Conservation (phyloP, 2,113 vertebrate species). For the Heteronetta atricapilla region DNA sequence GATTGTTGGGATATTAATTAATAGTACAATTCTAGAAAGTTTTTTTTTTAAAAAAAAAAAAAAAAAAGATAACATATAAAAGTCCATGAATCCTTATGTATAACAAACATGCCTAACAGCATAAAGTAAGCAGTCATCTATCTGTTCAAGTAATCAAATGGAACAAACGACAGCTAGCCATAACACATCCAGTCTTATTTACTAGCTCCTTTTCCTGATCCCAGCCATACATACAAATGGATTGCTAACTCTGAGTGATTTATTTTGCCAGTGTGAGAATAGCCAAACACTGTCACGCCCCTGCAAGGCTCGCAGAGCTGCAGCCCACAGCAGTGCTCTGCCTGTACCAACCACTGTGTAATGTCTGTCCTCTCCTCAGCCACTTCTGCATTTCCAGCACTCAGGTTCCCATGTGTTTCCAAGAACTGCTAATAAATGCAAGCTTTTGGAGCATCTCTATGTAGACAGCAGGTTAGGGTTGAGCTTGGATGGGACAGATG, state of each 20-base stretch:
- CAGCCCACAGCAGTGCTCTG: neutral
- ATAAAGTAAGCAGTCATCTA: conserved; percentile 9
- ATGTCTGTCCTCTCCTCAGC: neutral
- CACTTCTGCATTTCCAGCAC: neutral
- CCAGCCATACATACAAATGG: neutral
- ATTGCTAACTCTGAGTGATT: neutral
- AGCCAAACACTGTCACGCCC: neutral
- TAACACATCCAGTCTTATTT: conserved; percentile 37
- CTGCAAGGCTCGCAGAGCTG: neutral
- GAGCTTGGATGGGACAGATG: neutral
- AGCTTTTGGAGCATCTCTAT: neutral
- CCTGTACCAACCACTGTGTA: fast-evolving
- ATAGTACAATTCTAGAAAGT: neutral
- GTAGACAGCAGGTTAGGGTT: neutral
- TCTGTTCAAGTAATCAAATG: conserved; percentile 24
- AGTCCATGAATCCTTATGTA: neutral
- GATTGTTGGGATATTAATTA: neutral
- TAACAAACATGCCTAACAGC: neutral
- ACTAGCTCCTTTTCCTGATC: conserved; percentile 23
- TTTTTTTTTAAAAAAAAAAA: no score
- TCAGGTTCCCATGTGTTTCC: neutral
- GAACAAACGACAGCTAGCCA: neutral
- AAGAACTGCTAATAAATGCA: neutral
- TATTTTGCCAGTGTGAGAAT: neutral
- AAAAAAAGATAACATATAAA: neutral